Conservation (phyloP, 2,113 vertebrate species). For the Rhea pennata region DNA sequence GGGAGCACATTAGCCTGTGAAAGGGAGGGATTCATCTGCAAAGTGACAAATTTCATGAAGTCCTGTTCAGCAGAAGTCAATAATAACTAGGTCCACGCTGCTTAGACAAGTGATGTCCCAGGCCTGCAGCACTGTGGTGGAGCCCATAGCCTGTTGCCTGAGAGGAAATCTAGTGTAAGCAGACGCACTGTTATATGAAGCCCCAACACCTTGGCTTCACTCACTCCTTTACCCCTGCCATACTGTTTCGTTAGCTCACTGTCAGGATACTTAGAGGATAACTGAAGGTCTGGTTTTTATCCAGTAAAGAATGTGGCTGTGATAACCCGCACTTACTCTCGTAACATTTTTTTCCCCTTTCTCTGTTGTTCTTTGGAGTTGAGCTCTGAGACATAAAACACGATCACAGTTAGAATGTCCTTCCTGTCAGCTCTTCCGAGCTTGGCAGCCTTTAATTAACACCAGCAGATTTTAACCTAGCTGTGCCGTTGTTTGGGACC, state of each 20-base stretch:
- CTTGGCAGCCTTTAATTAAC: neutral
- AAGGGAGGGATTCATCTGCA: neutral
- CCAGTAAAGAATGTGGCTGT: neutral
- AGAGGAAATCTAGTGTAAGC: neutral
- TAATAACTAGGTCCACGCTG: neutral
- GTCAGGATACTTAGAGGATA: neutral
- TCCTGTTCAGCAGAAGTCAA: neutral
- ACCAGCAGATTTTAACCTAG: neutral
- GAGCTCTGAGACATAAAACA: neutral
- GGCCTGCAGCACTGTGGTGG: accelerated
- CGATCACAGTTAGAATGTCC: neutral
- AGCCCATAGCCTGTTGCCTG: neutral
- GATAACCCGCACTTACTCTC: neutral
- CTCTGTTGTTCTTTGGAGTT: neutral
- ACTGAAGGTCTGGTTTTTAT: neutral
- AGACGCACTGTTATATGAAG: neutral
- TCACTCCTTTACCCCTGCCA: neutral
- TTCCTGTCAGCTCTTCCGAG: neutral
- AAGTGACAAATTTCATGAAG: slow-evolving; percentile 9
- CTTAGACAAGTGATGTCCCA: neutral
- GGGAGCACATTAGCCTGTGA: slow-evolving; percentile 17
- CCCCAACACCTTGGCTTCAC: neutral
- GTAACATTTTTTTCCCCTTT: neutral
- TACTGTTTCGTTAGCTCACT: neutral
- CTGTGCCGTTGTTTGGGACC: too few relatives aligned